These are phyloP conservation scores for Centroberyx gerrardi DNA, from an alignment of 2,797 vertebrate genomes.

Conservation along the genomic window DNA sequence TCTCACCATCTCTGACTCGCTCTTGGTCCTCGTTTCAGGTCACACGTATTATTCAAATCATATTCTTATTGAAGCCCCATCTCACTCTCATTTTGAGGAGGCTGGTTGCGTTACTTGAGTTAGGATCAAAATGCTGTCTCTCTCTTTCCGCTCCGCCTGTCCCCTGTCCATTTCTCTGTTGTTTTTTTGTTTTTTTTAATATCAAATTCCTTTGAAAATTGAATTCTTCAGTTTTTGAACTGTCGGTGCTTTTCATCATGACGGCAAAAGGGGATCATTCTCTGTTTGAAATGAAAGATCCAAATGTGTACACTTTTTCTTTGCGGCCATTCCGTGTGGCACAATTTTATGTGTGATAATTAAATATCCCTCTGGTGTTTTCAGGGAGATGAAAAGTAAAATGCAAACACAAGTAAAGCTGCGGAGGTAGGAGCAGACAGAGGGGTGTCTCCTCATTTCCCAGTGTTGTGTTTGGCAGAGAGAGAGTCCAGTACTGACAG, in stretches of 20 bases:
- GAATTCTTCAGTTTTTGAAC: slow-evolving; percentile 37
- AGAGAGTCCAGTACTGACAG: slow-evolving; percentile 60
- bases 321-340: neutral
- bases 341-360: slow-evolving; percentile 43
- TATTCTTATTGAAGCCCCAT: slow-evolving; percentile 53
- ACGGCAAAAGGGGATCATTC: slow-evolving; percentile 6
- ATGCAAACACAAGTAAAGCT: slow-evolving; percentile 28
- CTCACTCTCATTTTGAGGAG: slow-evolving; percentile 48
- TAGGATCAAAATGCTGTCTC: slow-evolving; percentile 39
- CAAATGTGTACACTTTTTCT: slow-evolving; percentile 8
- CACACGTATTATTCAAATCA: slow-evolving; percentile 54
- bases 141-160: slow-evolving; percentile 2
- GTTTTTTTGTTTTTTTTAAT: slow-evolving; percentile 14
- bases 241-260: slow-evolving; percentile 26
- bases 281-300: slow-evolving; percentile 47
- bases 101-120: slow-evolving; percentile 30
- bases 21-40: slow-evolving; percentile 30
- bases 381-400: slow-evolving; percentile 48
- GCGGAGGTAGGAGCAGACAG: slow-evolving; percentile 13
- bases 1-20: neutral
- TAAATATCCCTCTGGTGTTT: slow-evolving; percentile 53
- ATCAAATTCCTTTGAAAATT: slow-evolving; percentile 44
- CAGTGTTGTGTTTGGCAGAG: slow-evolving; percentile 71
- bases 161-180: neutral
- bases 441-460: slow-evolving; percentile 45